phyloP scores from a whole-genome alignment of 2,113 vertebrate species.

The Eptatretus burgeri region DNA sequence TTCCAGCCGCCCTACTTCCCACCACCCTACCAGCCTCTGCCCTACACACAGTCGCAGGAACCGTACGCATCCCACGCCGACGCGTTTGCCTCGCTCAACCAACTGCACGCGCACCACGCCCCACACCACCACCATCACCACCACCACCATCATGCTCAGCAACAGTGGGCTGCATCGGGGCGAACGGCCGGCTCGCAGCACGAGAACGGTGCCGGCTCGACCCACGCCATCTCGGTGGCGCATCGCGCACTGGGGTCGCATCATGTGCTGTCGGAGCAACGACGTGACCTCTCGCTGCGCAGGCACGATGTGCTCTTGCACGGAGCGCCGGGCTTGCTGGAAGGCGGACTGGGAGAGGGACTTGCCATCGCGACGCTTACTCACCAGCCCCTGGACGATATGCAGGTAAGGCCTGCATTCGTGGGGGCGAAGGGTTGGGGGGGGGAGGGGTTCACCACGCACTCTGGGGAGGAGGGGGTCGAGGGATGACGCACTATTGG shows the following conservation, averaged over 20 bases:
- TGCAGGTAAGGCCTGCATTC: background rate
- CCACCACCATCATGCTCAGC: conserved; percentile 6
- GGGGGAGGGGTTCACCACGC: too few relatives aligned
- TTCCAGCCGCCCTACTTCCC: conserved; percentile 11
- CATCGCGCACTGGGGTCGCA: conserved; percentile 7
- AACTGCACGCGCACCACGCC: conserved; percentile 7
- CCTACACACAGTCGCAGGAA: conserved; percentile 10
- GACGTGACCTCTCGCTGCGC: conserved; percentile 7
- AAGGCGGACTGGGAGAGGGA: conserved; percentile 7
- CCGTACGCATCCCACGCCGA: conserved; percentile 8
- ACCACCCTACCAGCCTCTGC: conserved; percentile 10
- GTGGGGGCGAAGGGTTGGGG: too few relatives aligned
- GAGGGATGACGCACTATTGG: too few relatives aligned
- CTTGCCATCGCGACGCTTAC: conserved; percentile 8
- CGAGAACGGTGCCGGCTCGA: conserved; percentile 4
- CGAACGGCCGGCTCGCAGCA: conserved; percentile 1
- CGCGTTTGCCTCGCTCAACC: conserved; percentile 8
- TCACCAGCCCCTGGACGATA: conserved; percentile 8
- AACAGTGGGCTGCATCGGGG: conserved; percentile 7
- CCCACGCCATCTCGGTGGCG: background rate
- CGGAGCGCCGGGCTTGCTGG: background rate
- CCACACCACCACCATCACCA: background rate
- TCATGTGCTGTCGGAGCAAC: background rate
- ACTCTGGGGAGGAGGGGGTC: too few relatives aligned
- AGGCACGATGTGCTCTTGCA: conserved; percentile 9